Percentiles rank a stretch among this genome's conserved stretches.
Evolutionary conservation across 2,797 vertebrate species (phyloP).

Genomic region (Macrochelys suwanniensis): DNA sequence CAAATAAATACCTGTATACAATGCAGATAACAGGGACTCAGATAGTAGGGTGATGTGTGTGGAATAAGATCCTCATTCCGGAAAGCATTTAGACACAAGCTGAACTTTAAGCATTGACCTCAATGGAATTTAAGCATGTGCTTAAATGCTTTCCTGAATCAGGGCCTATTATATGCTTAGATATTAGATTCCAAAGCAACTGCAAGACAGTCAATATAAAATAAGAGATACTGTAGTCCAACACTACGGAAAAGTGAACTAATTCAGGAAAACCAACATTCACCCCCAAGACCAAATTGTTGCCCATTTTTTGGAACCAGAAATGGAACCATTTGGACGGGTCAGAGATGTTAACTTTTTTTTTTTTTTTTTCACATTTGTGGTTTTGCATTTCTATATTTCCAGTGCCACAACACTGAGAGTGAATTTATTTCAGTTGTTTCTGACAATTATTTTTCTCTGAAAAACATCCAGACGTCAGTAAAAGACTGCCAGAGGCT

Average conservation of each 20-base stretch:
- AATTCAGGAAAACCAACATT: neutral
- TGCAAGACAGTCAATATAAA: neutral
- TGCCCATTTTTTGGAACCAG: neutral
- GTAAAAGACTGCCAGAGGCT: slow-evolving; percentile 34
- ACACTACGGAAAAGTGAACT: neutral
- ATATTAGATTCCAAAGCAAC: neutral
- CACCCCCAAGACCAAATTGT: neutral
- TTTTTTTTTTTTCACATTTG: slow-evolving; percentile 1
- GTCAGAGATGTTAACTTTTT: neutral
- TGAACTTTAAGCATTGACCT: neutral
- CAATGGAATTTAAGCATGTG: neutral
- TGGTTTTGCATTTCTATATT: neutral
- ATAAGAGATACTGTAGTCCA: neutral
- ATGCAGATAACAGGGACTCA: neutral
- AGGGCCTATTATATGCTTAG: neutral
- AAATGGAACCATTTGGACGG: neutral
- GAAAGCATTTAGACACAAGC: neutral
- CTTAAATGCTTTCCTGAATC: neutral
- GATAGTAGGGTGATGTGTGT: neutral
- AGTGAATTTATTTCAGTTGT: neutral
- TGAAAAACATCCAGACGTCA: slow-evolving; percentile 52
- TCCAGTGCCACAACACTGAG: neutral
- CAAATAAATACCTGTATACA: neutral
- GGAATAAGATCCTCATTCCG: neutral
- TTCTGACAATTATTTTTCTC: neutral